Conservation (phyloP, 2,888 invertebrate genomes). For the Dilophus febrilis region DNA sequence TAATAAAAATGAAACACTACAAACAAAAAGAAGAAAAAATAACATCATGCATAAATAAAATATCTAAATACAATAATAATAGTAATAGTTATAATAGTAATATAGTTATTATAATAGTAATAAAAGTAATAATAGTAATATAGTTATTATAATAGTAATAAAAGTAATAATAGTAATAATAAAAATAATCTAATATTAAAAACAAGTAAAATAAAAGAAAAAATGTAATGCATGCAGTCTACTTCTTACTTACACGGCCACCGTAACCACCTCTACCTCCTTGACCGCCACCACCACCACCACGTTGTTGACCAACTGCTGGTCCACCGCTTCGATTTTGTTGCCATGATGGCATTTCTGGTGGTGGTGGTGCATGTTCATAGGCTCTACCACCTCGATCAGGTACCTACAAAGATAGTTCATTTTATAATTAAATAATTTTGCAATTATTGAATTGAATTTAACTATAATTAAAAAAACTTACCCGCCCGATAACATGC, state of each 20-base stretch:
- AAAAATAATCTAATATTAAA: too few relatives aligned
- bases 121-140: too few relatives aligned
- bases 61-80: constrained; percentile 1
- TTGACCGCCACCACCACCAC: constrained; percentile 20
- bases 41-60: not conserved
- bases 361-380: constrained; percentile 84
- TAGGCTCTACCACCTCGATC: constrained; percentile 87
- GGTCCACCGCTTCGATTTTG: constrained; percentile 41
- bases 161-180: too few relatives aligned
- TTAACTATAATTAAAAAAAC: constrained; percentile 10
- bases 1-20: too few relatives aligned
- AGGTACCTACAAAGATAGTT: constrained; percentile 49
- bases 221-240: not conserved
- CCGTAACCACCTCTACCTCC: not conserved
- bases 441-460: too few relatives aligned
- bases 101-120: too few relatives aligned
- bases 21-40: not conserved
- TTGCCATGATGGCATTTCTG: constrained; percentile 94
- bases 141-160: too few relatives aligned
- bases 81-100: constrained; percentile 4
- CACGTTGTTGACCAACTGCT: constrained; percentile 28
- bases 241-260: constrained; percentile 15
- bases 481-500: constrained; percentile 70
- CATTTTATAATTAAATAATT: too few relatives aligned
- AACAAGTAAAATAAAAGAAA: too few relatives aligned